Conservation (phyloP, 1,140 invertebrate species). For the Leptoteleia sp. region DNA sequence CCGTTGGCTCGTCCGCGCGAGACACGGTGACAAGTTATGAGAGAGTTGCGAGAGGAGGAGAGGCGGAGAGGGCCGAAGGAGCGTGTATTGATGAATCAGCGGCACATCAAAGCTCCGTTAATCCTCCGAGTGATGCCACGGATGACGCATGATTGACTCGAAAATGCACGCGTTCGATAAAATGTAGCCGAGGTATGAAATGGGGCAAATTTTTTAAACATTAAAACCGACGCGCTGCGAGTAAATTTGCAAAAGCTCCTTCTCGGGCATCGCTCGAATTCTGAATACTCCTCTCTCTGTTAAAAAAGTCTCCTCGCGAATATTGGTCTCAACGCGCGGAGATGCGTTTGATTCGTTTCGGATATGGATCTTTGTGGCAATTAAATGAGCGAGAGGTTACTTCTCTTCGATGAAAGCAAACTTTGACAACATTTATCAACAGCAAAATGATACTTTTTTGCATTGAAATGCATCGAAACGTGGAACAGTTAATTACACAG, state of each 20-base stretch:
- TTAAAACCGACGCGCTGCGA: slow-evolving; percentile 32
- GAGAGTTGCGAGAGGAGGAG: slow-evolving; percentile 71
- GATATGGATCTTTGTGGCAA: no score
- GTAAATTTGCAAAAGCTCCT: slow-evolving; percentile 37
- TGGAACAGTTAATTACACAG: no score
- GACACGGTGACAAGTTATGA: slow-evolving; percentile 77
- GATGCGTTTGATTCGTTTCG: no score
- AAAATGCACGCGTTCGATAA: slow-evolving; percentile 66
- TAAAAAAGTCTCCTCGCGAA: no score
- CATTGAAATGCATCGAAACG: no score
- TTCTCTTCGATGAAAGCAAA: no score
- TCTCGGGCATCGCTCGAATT: no score
- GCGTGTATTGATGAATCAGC: slow-evolving; percentile 70
- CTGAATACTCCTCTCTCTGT: no score
- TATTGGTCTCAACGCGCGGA: no score
- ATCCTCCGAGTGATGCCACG: slow-evolving; percentile 62
- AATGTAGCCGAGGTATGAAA: slow-evolving; percentile 57
- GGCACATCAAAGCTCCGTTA: slow-evolving; percentile 78
- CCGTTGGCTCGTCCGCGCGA: slow-evolving; percentile 72
- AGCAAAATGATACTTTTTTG: no score
- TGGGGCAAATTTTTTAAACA: slow-evolving; percentile 48
- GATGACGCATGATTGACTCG: slow-evolving; percentile 67
- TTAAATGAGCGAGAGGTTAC: no score
- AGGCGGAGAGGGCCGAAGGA: slow-evolving; percentile 66
- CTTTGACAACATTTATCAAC: no score